These are phyloP conservation scores for Rhopalosiphum nymphaeae DNA, from an alignment of 2,888 invertebrate genomes.

Conservation along the genomic window DNA sequence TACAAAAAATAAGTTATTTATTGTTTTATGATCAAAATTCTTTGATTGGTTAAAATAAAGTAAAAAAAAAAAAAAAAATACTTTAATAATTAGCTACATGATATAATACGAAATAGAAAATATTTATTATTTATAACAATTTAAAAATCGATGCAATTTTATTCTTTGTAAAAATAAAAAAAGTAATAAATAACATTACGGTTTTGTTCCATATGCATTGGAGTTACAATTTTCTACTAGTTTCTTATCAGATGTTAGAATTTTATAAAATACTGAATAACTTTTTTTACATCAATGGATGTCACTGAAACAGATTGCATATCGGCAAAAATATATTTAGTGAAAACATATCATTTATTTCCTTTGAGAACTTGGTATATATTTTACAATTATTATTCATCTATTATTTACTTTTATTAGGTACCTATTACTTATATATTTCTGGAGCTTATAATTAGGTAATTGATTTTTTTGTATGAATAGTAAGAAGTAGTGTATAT, in stretches of 20 bases:
- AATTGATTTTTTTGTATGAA: too few relatives aligned
- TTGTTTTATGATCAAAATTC: neutral
- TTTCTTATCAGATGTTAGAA: neutral
- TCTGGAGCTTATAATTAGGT: too few relatives aligned
- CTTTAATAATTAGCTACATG: neutral
- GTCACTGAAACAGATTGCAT: neutral
- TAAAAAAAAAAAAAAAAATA: neutral
- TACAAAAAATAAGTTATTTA: neutral
- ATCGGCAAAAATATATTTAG: neutral
- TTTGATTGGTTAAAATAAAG: neutral
- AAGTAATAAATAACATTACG: neutral
- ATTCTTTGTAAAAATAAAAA: neutral
- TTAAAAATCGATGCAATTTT: neutral
- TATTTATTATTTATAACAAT: conserved; percentile 10
- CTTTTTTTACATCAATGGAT: neutral
- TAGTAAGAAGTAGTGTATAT: too few relatives aligned
- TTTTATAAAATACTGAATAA: neutral
- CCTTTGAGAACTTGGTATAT: neutral
- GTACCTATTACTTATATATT: too few relatives aligned
- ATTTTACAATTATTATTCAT: too few relatives aligned
- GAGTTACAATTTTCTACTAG: neutral
- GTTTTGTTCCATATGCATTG: neutral
- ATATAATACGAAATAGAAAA: neutral
- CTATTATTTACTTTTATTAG: too few relatives aligned
- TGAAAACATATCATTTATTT: neutral